Evolutionary conservation across 2,888 invertebrate species (phyloP), one percentile per base, ranked within the genome.

Genomic region (Eustalomyia histrio): DNA sequence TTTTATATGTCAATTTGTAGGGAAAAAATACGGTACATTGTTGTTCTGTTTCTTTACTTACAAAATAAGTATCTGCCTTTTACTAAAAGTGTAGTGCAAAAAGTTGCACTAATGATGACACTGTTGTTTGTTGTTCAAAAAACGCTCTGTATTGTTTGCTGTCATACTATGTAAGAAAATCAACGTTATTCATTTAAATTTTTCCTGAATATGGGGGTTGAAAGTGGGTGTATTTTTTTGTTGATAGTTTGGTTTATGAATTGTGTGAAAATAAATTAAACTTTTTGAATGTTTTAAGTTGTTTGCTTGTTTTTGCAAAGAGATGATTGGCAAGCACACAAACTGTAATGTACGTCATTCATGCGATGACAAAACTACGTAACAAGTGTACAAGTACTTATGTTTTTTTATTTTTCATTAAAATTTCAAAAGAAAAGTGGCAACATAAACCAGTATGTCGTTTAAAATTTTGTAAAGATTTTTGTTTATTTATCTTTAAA

Each of bases 261-360:
- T 60, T n/a, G 67, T 67, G 74, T 67, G 65, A 60, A 67, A 67
- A 65, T 65, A 74, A 74, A 67, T 67, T 67, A 67, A 65, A 74
- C 39, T 24, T 65, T 73, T 50, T 50, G 33, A 47, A 52, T 39
- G 67, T n/a, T 47, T 4, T 39, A 43, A 43, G 14, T 43, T 65
- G 18, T 39, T 39, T 29, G 29, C 29, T 29, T 29, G 29, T 21
- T 67, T 67, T 67, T n/a, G 4, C 39, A 52, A 35, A 21, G n/a
- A 24, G 50, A n/a, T 47, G 16, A n/a, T 9, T n/a, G 21, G 33
- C 50, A 53, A 50, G 35, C 6, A 39, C n/a, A 17, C 10, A 76
- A 60, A 47, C 16, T 43, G 17, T 43, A 6, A 21, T 16, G 16
- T n/a, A 43, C 50, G 64, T 58, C 52, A 64, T 57, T 47, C 52